Conservation (phyloP, 1,140 invertebrate species). For the Parapsyche elsis region DNA sequence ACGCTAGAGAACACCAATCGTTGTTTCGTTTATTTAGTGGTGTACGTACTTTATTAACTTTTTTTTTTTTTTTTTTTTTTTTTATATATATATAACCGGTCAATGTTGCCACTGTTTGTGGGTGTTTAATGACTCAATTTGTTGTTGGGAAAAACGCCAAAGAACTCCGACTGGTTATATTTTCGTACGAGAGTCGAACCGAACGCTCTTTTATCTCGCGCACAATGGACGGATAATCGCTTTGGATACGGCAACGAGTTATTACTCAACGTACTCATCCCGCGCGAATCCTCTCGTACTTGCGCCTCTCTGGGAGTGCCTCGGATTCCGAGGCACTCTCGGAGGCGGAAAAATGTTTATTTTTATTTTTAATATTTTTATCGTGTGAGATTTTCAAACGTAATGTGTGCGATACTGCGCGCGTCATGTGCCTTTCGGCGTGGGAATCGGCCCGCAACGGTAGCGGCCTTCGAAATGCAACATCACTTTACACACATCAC, state of each 20-base stretch:
- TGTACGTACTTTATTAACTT: too few species aligned
- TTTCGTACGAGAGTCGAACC: neutral
- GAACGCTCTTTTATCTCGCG: neutral
- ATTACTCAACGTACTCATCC: neutral
- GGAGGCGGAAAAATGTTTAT: neutral
- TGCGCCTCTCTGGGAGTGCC: neutral
- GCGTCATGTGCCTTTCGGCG: conserved; percentile 23
- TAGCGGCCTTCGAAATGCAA: conserved; percentile 24
- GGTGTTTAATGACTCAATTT: conserved; percentile 7
- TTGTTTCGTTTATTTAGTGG: too few species aligned
- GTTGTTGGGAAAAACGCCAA: neutral
- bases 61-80: too few species aligned
- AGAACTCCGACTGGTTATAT: neutral
- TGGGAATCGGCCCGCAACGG: conserved; percentile 21
- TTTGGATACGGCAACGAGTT: neutral
- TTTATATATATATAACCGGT: neutral
- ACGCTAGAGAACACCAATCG: too few species aligned
- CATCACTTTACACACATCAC: conserved; percentile 28
- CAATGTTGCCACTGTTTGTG: conserved; percentile 2
- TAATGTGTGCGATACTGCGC: neutral
- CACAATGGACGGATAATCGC: neutral
- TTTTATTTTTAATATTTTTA: neutral
- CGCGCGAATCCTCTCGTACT: neutral
- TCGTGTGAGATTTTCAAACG: neutral
- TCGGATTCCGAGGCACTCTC: neutral